Evolutionary conservation across 2,113 vertebrate genomes (phyloP), one percentile per base, ranked within the genome.

Genomic region (Orientallactaga bullata): DNA sequence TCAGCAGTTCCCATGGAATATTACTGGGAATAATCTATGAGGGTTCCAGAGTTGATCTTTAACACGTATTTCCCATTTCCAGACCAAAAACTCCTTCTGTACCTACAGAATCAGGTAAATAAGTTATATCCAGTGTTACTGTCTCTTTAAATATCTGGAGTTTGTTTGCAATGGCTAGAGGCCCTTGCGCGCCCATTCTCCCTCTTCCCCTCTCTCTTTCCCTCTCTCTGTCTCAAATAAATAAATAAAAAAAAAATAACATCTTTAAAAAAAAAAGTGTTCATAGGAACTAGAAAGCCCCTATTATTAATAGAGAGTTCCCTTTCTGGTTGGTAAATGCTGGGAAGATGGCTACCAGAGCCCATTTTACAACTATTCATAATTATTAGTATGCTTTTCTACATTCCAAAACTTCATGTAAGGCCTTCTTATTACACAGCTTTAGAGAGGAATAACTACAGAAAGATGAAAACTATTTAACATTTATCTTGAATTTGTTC

Each of bases 51-150:
- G 32, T 51, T 63, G 77, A 88, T 79, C 39, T 90, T 78, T 66
- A 95, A 73, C n/a, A 85, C 69, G 65, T 21, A 93, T 65, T 69
- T 96, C 81, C 39, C 23, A 91, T 72, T 88, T 94, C 35, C 32
- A 87, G 17, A 93, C 63, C n/a, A 79, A 74, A 95, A 92, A 78
- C 47, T 89, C 37, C 39, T 94, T 84, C 61, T 80, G 4, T 74
- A 93, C 65, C 72, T 61, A 30, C 20, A 28, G 76, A 93, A 90
- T 91, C 69, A 80, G 28, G 35, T 76, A 3, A 74, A 51, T 60
- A 88, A 89, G 68, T 94, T 47, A 94, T 90, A 96, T 82, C 18
- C 72, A 66, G 10, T 74, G 65, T 68, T 79, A 89, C 6, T 23
- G 15, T 83, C 35, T 92, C 71, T 88, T 63, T 89, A 60, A 77